Evolutionary conservation across 2,797 vertebrate genomes (phyloP), one percentile per base, ranked within the genome.

Genomic region (Cirrhinus molitorella): DNA sequence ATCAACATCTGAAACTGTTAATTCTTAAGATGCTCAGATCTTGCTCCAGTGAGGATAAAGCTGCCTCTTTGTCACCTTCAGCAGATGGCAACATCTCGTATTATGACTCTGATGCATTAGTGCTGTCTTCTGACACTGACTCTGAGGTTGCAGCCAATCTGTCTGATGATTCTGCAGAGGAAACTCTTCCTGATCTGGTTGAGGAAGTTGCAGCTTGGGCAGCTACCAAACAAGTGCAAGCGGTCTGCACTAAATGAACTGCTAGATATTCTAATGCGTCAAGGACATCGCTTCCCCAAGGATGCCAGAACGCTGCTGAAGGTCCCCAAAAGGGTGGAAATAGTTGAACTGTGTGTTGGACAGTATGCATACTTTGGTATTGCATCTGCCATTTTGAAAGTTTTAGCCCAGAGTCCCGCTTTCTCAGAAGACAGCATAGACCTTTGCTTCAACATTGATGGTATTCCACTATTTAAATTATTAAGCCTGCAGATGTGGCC

Each of bases 211-310:
- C 34, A 59, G 12, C 73, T 43, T 76, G 53, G 53, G 51, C 21
- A 23, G n/a, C 51, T 76, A 59, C 51, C 49, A 75, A 57, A n/a
- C 53, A 59, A 25, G 23, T 75, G 31, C 51, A 75, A n/a, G 49
- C 13, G 12, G 0, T 75, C 53, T 59, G 73, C 7, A 11, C 34
- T 76, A 43, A 76, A 59, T 43, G 0, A 55, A 76, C 19, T 25
- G 19, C 4, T 76, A 59, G 13, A 40, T 14, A 59, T 76, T 75
- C 73, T 17, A 59, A 76, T 53, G 73, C 13, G 4, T 21, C 73
- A 76, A 76, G 21, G 21, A 75, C 73, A 75, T 43, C 8, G 7
- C 4, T 34, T 40, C n/a, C 21, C 34, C 53, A 75, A 75, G 31
- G 53, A 47, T 47, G 40, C 67, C 51, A 59, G 31, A 75, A 75